These are phyloP conservation scores for Tetramorium alpestre DNA, from an alignment of 1,140 invertebrate genomes.

Conservation along the genomic window DNA sequence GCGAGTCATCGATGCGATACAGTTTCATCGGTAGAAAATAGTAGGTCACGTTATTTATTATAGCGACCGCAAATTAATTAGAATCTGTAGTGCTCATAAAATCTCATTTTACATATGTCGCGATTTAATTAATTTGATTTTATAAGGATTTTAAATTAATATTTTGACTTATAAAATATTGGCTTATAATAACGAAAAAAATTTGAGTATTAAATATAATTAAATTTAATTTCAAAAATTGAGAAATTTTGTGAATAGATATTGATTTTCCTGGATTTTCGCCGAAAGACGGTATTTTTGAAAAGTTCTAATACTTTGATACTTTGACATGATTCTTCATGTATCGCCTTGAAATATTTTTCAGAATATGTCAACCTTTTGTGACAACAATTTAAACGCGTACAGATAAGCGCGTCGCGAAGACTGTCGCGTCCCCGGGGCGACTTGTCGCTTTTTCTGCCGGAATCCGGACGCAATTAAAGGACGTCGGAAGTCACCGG, in stretches of 20 bases:
- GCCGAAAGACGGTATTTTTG: neutral
- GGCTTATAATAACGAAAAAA: neutral
- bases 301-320: neutral
- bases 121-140: too few relatives aligned
- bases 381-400: neutral
- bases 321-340: neutral
- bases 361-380: neutral
- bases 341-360: neutral
- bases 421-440: neutral
- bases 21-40: slow-evolving; percentile 59
- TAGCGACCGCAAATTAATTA: slow-evolving; percentile 1
- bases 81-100: neutral
- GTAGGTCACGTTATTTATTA: slow-evolving; percentile 44
- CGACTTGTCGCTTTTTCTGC: slow-evolving; percentile 46
- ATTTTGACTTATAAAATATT: neutral
- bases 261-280: neutral
- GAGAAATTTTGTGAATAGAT: neutral
- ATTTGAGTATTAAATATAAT: neutral
- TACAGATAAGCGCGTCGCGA: neutral
- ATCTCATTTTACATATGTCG: too few relatives aligned
- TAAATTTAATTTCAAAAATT: neutral
- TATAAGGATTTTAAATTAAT: neutral
- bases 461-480: slow-evolving; percentile 52
- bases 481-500: slow-evolving; percentile 11
- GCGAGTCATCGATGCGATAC: slow-evolving; percentile 19